Evolutionary conservation across 2,113 vertebrate genomes (phyloP).

Genomic region (Strix aluco): DNA sequence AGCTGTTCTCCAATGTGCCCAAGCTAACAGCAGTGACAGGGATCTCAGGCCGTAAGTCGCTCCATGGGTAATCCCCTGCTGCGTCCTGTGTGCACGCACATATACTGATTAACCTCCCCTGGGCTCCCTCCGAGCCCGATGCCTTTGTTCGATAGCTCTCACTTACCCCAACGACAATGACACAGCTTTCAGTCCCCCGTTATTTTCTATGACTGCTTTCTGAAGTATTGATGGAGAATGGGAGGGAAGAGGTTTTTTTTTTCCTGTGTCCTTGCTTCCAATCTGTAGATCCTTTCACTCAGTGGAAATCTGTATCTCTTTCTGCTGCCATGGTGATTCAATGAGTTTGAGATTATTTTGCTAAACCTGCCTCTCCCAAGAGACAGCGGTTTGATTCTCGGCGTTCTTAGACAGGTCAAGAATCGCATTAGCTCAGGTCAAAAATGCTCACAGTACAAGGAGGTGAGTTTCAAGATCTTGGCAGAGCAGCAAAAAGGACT

Average conservation of each 20-base stretch:
- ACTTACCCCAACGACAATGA: accelerated
- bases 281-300: constrained; percentile 12
- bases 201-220: neutral
- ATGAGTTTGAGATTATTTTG: constrained; percentile 57
- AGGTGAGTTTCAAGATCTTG: constrained; percentile 55
- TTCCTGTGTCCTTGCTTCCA: neutral
- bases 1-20: neutral
- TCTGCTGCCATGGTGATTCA: constrained; percentile 62
- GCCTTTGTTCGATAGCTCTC: neutral
- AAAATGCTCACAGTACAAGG: constrained; percentile 38
- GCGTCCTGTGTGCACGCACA: neutral
- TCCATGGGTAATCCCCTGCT: neutral
- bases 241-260: neutral
- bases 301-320: constrained; percentile 17
- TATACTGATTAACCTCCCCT: neutral
- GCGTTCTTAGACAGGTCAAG: constrained; percentile 59
- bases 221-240: neutral
- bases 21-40: neutral
- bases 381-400: neutral
- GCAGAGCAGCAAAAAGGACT: constrained; percentile 25
- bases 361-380: constrained; percentile 56
- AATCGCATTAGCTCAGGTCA: constrained; percentile 57
- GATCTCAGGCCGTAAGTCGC: neutral
- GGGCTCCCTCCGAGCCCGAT: neutral
- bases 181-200: accelerated